Conservation (phyloP, 1,140 invertebrate genomes). For the Pteromalus puparum region DNA sequence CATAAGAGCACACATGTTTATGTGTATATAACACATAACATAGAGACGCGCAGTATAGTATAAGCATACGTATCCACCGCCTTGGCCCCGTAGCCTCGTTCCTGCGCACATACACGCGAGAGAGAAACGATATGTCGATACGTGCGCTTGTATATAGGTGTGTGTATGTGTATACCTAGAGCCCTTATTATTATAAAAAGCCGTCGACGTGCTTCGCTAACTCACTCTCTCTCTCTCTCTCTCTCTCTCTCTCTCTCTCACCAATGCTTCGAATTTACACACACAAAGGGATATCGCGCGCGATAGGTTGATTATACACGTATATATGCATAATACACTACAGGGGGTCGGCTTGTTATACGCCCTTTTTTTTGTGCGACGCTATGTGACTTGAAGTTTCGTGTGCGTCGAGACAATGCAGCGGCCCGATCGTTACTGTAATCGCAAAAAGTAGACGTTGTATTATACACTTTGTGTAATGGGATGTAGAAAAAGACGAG, state of each 20-base stretch:
- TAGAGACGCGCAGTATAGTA: not conserved
- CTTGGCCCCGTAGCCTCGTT: slow-evolving; percentile 63
- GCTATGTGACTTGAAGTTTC: no score
- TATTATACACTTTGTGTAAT: no score
- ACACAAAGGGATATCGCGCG: no score
- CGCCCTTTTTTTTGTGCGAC: no score
- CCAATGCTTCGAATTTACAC: not conserved
- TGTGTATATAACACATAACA: not conserved
- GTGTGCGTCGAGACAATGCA: no score
- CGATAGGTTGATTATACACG: no score
- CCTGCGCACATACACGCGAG: slow-evolving; percentile 25
- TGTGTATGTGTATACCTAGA: not conserved
- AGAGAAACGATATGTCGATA: not conserved
- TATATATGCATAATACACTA: no score
- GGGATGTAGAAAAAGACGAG: no score
- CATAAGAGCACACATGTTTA: no score
- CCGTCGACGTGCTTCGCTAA: not conserved
- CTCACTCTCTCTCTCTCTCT: not conserved
- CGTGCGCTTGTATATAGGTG: not conserved
- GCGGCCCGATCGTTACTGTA: no score
- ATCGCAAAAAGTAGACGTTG: no score
- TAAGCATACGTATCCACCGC: slow-evolving; percentile 29
- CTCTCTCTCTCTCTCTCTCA: not conserved
- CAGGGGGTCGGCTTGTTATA: no score
- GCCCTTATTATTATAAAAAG: not conserved